Base-by-base conservation (phyloP, 2,113 vertebrate genomes). In the Coptodon bakossiorum region DNA sequence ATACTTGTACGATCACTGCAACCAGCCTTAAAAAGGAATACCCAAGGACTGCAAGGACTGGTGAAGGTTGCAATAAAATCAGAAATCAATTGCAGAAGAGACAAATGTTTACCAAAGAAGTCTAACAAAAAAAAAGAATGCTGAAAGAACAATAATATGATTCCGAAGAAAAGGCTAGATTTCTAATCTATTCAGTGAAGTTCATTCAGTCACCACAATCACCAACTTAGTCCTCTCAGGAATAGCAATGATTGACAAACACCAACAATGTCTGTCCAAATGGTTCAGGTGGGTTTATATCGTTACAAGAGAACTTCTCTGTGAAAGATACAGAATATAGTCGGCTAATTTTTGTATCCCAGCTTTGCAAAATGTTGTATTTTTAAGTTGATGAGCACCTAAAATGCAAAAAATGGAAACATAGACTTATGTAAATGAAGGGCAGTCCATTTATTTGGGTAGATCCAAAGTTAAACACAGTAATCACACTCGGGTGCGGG, bases 291-390 rank as follows among this genome's bases (percentile, higher is more conserved):
- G 11, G 0, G 1, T 40, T 40, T 36, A 36, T 5, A n/a, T 66
- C 0, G 0, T 66, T n/a, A 36, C 6, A 66, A 0, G 17, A n/a
- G 17, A 66, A 66, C 0, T 66, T 66, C 61, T 66, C 61, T 36
- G 9, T 66, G 9, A 63, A 4, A 63, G 4, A 63, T 1, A 7
- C 29, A 63, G 31, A n/a, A 66, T 63, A 63, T 36, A 63, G 59
- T 36, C 17, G 0, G 3, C 7, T 68, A 22, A 40, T 40, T 40
- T 40, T 40, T 40, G 11, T 22, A 22, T 68, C 36, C 7, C 0
- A 40, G 63, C 36, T 40, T 40, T 68, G n/a, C 12, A 40, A 68
- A 68, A 3, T 68, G 19, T 68, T 68, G 19, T 22, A 68, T 22
- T 40, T 22, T 68, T 13, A 68, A 66, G 36, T 68, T 38, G 63